phyloP scores from a whole-genome alignment of 2,888 invertebrate genomes.

The Daptonema setosum region DNA sequence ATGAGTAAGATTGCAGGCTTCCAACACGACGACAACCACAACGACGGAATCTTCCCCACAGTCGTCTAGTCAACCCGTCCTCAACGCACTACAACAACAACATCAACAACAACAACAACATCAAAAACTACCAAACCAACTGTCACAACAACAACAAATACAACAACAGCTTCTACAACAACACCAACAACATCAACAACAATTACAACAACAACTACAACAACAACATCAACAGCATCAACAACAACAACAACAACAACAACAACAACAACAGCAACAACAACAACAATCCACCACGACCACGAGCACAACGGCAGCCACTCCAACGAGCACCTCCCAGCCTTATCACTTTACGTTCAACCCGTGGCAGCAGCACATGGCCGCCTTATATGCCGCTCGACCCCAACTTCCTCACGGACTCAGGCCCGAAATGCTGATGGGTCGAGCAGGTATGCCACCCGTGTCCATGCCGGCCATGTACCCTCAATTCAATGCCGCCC shows the following conservation, averaged over 20 bases:
- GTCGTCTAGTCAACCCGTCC: background rate
- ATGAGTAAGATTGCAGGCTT: too few relatives aligned
- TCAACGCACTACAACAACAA: too few relatives aligned
- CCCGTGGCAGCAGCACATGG: constrained; percentile 6
- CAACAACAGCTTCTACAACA: background rate
- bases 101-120: too few relatives aligned
- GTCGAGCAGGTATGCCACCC: background rate
- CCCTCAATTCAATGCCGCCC: too few relatives aligned
- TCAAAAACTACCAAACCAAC: too few relatives aligned
- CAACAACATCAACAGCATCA: background rate
- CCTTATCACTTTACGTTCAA: constrained; percentile 6
- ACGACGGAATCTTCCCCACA: background rate
- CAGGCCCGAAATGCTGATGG: background rate
- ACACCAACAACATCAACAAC: background rate
- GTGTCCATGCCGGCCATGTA: too few relatives aligned
- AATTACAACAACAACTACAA: background rate
- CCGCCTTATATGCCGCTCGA: background rate
- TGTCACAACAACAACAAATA: too few relatives aligned
- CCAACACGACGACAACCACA: background rate
- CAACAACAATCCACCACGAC: background rate
- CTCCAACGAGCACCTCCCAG: background rate
- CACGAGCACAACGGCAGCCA: too few relatives aligned
- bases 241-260: background rate
- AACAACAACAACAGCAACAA: background rate
- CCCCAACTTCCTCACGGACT: background rate